Conservation (phyloP, 2,888 invertebrate species). For the Hesperia comma region DNA sequence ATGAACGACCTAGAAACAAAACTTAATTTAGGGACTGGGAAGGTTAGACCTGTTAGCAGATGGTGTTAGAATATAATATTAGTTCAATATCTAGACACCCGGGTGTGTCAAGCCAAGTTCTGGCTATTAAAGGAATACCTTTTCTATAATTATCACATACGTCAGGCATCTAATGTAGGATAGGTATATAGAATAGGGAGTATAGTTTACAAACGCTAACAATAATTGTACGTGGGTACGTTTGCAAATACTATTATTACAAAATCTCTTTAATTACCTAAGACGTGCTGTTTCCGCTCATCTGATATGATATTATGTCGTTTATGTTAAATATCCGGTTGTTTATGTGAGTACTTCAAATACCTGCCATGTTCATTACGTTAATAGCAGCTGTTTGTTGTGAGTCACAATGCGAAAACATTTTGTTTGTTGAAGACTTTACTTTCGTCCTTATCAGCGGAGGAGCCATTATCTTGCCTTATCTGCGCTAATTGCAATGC, state of each 20-base stretch:
- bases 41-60: too few relatives aligned
- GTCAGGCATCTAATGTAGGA: too few relatives aligned
- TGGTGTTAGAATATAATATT: too few relatives aligned
- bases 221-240: too few relatives aligned
- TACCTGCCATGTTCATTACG: conserved; percentile 46
- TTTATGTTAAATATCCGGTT: conserved; percentile 65
- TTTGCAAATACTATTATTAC: not conserved
- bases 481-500: conserved; percentile 71
- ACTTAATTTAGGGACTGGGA: too few relatives aligned
- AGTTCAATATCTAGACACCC: too few relatives aligned
- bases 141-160: too few relatives aligned
- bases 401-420: conserved; percentile 81
- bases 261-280: conserved; percentile 31
- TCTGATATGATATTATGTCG: conserved; percentile 42
- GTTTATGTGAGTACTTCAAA: conserved; percentile 52
- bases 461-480: conserved; percentile 75
- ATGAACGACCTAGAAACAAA: too few relatives aligned
- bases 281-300: conserved; percentile 57
- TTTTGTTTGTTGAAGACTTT: conserved; percentile 70
- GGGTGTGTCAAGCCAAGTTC: too few relatives aligned
- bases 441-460: conserved; percentile 64
- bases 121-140: too few relatives aligned
- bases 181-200: too few relatives aligned
- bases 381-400: conserved; percentile 54
- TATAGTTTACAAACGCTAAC: not conserved